Percentiles rank a stretch among this genome's conserved stretches.
These are phyloP conservation scores for Chrysolina haemoptera DNA, from an alignment of 2,888 invertebrate species.

Conservation along the genomic window DNA sequence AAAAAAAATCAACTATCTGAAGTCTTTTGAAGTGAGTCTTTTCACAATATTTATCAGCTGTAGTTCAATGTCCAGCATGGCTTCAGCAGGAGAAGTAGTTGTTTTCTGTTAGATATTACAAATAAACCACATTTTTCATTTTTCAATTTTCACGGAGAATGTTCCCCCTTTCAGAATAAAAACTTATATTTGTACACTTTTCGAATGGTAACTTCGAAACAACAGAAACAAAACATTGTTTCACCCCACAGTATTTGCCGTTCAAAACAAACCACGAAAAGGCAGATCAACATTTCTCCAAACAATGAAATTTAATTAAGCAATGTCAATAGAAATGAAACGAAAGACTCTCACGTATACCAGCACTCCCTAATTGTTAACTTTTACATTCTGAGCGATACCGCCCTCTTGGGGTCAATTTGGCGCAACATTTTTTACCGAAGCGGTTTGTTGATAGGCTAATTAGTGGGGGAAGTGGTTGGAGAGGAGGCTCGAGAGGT, in stretches of 20 bases:
- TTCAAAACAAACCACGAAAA: background rate
- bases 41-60: too few species aligned
- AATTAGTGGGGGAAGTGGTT: conserved; percentile 27
- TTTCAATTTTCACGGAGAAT: too few species aligned
- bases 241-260: background rate
- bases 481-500: conserved; percentile 2
- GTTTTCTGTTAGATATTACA: too few species aligned
- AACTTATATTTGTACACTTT: background rate
- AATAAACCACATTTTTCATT: too few species aligned
- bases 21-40: too few species aligned
- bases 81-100: too few species aligned
- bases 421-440: conserved; percentile 34
- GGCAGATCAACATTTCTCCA: background rate
- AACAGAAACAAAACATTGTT: background rate
- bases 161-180: too few species aligned
- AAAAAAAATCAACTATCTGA: too few species aligned
- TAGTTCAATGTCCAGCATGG: too few species aligned
- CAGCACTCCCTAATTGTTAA: conserved; percentile 31
- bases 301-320: conserved; percentile 43
- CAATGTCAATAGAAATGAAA: conserved; percentile 36
- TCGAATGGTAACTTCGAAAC: background rate
- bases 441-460: conserved; percentile 30
- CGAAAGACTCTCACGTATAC: conserved; percentile 11
- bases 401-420: conserved; percentile 25
- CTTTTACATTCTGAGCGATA: conserved; percentile 29